Evolutionary conservation across 2,113 vertebrate genomes (phyloP), one percentile per base, ranked within the genome.

Genomic region (Pelmatolapia mariae): DNA sequence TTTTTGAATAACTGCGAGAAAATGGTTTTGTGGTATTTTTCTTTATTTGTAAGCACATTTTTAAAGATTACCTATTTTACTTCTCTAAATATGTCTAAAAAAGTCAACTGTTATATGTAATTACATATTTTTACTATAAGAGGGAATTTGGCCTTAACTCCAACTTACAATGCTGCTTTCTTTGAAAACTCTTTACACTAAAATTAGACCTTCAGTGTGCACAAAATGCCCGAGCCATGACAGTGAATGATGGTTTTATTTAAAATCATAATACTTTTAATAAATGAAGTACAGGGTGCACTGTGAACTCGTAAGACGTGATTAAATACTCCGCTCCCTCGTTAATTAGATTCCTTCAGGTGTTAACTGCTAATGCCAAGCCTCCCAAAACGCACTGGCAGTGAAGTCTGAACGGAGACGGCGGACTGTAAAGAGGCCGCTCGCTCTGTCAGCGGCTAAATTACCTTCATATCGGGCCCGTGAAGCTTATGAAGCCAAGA

Each of bases 271-370:
- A 93, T 91, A 90, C 84, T 93, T 94, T 93, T 93, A 92, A 94
- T 95, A 93, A 94, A 95, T 92, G 89, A 89, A 93, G 94, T 91
- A 89, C 89, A 93, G 87, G 87, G 89, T 84, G 89, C 89, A 84
- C 80, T 57, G 86, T 76, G 73, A 92, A 86, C 90, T 85, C 73
- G 40, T 87, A 56, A 87, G 87, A 93, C 57, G 85, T 94, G 94
- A 95, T 95, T 93, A 94, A 93, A 93, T 85, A 88, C 89, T 84
- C 83, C 12, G 33, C 24, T 83, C 91, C 86, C 90, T 87, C 40
- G 83, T 92, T 95, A 95, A 96, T 96, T 94, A 94, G 92, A 94
- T 94, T 94, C 91, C 93, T 90, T 94, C 95, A 95, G 94, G 92
- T 93, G 90, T 92, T 94, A 91, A 90, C 89, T 61, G 87, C 81